phyloP scores from a whole-genome alignment of 2,113 vertebrate species.

The Salvelinus alpinus region DNA sequence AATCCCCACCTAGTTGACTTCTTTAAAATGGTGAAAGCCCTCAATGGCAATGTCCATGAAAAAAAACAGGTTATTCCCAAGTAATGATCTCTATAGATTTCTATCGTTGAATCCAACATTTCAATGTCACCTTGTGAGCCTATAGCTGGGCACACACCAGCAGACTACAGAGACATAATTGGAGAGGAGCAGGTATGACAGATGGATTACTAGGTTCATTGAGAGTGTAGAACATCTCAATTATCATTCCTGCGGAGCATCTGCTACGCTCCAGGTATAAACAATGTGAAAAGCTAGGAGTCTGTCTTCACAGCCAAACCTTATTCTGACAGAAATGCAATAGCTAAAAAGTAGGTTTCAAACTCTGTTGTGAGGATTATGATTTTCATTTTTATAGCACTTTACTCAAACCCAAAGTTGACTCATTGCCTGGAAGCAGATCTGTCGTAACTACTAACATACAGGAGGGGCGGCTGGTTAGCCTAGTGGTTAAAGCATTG shows the following conservation, averaged over 20 bases:
- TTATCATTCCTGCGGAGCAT: conserved; percentile 48
- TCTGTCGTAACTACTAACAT: conserved; percentile 14
- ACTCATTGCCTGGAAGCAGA: conserved; percentile 59
- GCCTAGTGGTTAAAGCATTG: no score
- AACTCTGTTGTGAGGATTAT: no score
- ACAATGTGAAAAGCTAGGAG: conserved; percentile 46
- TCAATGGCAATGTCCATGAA: no score
- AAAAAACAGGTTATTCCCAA: no score
- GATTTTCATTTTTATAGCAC: no score
- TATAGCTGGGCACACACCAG: conserved; percentile 41
- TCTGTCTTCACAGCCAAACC: no score
- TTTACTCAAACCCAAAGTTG: not conserved
- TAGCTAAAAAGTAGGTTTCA: no score
- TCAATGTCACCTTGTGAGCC: conserved; percentile 51
- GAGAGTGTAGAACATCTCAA: conserved; percentile 54
- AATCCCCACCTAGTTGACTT: no score
- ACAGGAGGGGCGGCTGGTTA: no score
- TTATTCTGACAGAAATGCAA: no score
- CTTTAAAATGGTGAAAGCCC: no score
- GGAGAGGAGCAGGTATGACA: conserved; percentile 66
- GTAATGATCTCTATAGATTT: conserved; percentile 9
- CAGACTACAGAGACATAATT: conserved; percentile 63
- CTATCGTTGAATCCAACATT: conserved; percentile 7
- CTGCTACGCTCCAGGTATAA: conserved; percentile 60
- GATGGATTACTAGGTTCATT: conserved; percentile 68